A percentile compares a stretch with the other conserved stretches of the same genome.
These are phyloP conservation scores for Corythornis vintsioides DNA, from an alignment of 2,113 vertebrate genomes.

Conservation along the genomic window DNA sequence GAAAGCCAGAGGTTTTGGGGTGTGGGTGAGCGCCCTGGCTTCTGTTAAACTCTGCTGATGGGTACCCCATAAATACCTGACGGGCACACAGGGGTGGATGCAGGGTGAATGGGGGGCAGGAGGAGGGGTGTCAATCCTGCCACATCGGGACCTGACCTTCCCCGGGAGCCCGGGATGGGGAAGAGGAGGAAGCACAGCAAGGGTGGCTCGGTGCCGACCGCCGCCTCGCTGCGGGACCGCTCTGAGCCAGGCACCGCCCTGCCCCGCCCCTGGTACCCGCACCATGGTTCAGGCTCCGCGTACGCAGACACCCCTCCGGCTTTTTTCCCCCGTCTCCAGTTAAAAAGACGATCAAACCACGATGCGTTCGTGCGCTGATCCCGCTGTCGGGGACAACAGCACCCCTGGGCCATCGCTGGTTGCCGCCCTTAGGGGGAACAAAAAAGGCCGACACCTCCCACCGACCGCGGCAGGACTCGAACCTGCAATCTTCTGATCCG, in stretches of 20 bases:
- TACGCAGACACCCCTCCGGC: rapidly evolving
- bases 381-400: rapidly evolving
- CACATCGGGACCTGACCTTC: neutral
- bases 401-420: rapidly evolving
- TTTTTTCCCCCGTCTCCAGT: rapidly evolving
- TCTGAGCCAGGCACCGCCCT: too few relatives aligned
- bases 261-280: too few relatives aligned
- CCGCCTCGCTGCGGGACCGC: rapidly evolving
- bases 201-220: rapidly evolving
- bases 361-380: rapidly evolving
- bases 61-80: rapidly evolving
- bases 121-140: neutral
- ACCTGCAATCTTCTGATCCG: constrained; percentile 79
- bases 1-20: neutral
- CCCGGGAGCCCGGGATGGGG: neutral
- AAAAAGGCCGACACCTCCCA: rapidly evolving
- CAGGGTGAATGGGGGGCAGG: neutral
- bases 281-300: rapidly evolving
- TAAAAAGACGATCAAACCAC: neutral
- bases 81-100: rapidly evolving
- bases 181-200: rapidly evolving
- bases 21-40: neutral
- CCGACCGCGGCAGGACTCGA: constrained; percentile 72
- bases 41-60: neutral
- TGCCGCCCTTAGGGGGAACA: too few relatives aligned